These are phyloP conservation scores for Aphrocallistes beatrix DNA, from an alignment of 37 sponge, comb jelly and placozoan species.

Conservation along the genomic window DNA sequence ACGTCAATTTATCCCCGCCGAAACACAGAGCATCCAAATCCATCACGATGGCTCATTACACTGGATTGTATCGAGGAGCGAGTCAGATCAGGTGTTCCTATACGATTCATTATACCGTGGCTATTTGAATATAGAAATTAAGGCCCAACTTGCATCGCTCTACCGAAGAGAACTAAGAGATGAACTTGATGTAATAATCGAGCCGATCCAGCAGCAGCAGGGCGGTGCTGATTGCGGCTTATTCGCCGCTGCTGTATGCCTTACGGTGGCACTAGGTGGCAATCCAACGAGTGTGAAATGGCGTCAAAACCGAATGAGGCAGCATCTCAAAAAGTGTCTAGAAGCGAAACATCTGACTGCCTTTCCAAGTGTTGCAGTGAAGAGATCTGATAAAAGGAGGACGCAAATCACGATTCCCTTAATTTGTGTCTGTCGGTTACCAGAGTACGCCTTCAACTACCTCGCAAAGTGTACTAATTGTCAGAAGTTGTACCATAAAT, in stretches of 20 bases:
- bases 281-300: neutral
- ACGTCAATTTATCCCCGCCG: neutral
- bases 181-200: neutral
- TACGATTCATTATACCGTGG: constrained; percentile 3
- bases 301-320: neutral
- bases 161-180: neutral
- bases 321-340: neutral
- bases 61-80: constrained; percentile 12
- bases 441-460: neutral
- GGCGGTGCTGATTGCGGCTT: neutral
- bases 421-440: constrained; percentile 11
- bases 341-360: neutral
- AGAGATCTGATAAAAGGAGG: neutral
- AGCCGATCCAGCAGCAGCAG: constrained; percentile 4
- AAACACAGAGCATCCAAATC: neutral
- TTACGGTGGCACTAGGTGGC: neutral
- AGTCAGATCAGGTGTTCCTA: neutral
- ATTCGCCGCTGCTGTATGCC: neutral
- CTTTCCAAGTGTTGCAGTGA: neutral
- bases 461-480: neutral
- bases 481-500: neutral
- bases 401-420: neutral
- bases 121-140: neutral
- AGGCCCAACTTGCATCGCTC: neutral
- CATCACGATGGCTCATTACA: neutral